Percentiles rank a stretch among this genome's conserved stretches.
Evolutionary conservation across 2,797 vertebrate genomes (phyloP).

Genomic region (Remorina albescens): DNA sequence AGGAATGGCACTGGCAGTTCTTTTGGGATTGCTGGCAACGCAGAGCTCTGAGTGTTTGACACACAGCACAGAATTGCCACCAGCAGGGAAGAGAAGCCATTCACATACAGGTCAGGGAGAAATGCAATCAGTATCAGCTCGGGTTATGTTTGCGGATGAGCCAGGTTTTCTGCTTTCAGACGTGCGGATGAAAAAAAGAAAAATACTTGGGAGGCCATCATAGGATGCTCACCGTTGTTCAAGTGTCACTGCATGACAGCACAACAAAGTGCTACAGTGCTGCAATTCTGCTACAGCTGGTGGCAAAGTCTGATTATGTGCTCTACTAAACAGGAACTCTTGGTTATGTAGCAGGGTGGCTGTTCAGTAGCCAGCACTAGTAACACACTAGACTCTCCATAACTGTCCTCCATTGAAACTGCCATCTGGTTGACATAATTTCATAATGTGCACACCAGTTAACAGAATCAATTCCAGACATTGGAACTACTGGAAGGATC

Average conservation of each 20-base stretch:
- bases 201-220: conserved; percentile 3
- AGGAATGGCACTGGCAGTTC: conserved; percentile 60
- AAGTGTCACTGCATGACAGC: conserved; percentile 54
- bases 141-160: conserved; percentile 31
- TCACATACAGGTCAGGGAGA: conserved; percentile 33
- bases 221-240: conserved; percentile 41
- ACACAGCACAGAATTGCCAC: conserved; percentile 57
- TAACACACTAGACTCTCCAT: conserved; percentile 62
- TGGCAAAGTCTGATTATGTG: conserved; percentile 87
- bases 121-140: conserved; percentile 54
- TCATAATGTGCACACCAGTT: conserved; percentile 40
- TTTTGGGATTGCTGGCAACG: conserved; percentile 62
- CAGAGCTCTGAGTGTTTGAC: conserved; percentile 67
- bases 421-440: conserved; percentile 64
- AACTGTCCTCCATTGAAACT: conserved; percentile 55
- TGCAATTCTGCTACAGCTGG: conserved; percentile 83
- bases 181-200: conserved; percentile 24
- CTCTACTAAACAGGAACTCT: conserved; percentile 87
- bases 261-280: conserved; percentile 44
- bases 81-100: conserved; percentile 33
- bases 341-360: conserved; percentile 74
- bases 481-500: background rate
- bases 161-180: conserved; percentile 40
- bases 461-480: conserved; percentile 36
- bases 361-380: conserved; percentile 73